Evolutionary conservation across 2,797 vertebrate species (phyloP).

Genomic region (Esox lucius): DNA sequence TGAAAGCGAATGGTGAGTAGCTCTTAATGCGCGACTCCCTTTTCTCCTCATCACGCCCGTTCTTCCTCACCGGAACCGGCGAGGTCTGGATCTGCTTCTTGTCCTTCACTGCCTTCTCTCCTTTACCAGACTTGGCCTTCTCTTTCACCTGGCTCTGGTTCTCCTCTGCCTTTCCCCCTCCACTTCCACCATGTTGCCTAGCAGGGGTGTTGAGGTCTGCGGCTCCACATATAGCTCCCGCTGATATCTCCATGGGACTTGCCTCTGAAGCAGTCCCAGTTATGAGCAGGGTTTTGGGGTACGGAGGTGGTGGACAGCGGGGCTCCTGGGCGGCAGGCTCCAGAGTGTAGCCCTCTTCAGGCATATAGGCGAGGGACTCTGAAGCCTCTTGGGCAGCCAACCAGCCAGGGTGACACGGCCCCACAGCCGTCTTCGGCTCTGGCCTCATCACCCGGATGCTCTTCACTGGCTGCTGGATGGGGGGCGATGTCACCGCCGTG

Average conservation of each 20-base stretch:
- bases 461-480: conserved; percentile 94
- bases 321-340: conserved; percentile 81
- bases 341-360: conserved; percentile 76
- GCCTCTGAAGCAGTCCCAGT: conserved; percentile 73
- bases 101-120: conserved; percentile 85
- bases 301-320: conserved; percentile 90
- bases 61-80: conserved; percentile 91
- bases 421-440: conserved; percentile 95
- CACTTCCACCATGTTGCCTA: conserved; percentile 54
- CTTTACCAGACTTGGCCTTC: conserved; percentile 81
- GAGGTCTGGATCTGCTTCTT: conserved; percentile 99
- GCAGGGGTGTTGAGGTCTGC: conserved; percentile 58
- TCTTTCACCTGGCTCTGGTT: conserved; percentile 70
- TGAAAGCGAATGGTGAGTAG: conserved; percentile 96
- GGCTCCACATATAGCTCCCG: conserved; percentile 71
- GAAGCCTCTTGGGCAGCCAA: conserved; percentile 74
- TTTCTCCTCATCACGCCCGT: conserved; percentile 90
- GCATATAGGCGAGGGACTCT: conserved; percentile 80
- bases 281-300: conserved; percentile 88
- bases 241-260: conserved; percentile 72
- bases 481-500: conserved; percentile 90
- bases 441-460: conserved; percentile 96
- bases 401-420: conserved; percentile 94
- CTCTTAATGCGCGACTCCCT: conserved; percentile 96
- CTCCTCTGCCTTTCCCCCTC: conserved; percentile 72